Base-by-base conservation (phyloP, 2,797 vertebrate genomes). In the Gouania willdenowi region DNA sequence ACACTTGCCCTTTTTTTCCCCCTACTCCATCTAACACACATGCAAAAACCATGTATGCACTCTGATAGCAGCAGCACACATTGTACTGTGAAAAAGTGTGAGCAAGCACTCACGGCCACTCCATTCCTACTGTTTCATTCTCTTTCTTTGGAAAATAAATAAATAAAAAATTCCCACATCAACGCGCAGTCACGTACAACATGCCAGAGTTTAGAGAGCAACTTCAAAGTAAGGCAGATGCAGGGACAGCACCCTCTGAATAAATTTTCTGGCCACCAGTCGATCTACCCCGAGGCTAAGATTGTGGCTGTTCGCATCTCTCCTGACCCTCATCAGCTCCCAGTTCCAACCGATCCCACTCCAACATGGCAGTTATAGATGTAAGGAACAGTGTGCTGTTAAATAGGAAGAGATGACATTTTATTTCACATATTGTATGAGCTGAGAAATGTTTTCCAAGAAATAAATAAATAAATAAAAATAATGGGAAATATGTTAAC, bases 201-300 rank as follows among this genome's bases (percentile, higher is more conserved):
- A 59, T 71, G 77, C 77, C 74, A 62, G 77, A 79, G 82, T 83
- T 70, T 75, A 77, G 75, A 75, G 85, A 85, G 78, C 65, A 76
- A 89, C 86, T 88, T 90, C 86, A 90, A 89, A 89, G 86, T 76
- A 27, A 79, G 74, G 81, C 84, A 85, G 84, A 86, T 84, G 85
- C 84, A 80, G 79, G 74, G 82, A 88, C 83, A 85, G 84, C 82
- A 74, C 75, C 69, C 71, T 60, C 70, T 86, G 85, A 88, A 90
- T 87, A 86, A 71, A 87, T 89, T 87, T 87, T 58, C 77, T 79
- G 82, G 78, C 83, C 85, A 87, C 83, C 83, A 85, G 84, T 88
- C 77, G 71, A 88, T 88, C 82, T 84, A 82, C 82, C 87, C 83
- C 54, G 71, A 8, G 86, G 87, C 86, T 79, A 86, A 80, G 84